Base-by-base conservation (phyloP, 2,888 invertebrate species). In the Macropis europaea region DNA sequence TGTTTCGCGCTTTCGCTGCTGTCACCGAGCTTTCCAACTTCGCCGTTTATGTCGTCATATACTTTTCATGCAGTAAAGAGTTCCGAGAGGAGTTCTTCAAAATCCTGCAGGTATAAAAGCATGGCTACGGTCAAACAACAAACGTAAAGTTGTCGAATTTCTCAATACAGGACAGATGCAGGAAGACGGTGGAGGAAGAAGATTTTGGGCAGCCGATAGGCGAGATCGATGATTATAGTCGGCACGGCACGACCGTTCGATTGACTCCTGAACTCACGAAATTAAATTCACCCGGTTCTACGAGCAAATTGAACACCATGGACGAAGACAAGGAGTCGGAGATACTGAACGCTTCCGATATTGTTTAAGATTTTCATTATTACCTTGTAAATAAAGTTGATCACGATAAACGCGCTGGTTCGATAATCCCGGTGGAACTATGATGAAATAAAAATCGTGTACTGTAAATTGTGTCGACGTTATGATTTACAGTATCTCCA, bases 171-270 rank as follows among this genome's bases (percentile, higher is more conserved):
- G 69, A 76, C 28, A 76, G 42, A 48, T 64, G 73, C 30, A 64
- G 32, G 15, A 59, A 57, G 24, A 43, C 28, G 19, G 13, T 34
- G 1, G 17, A 45, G 1, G 67, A 59, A 4, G 69, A 61, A 22
- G 70, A 70, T 2, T 6, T 34, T 13, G 73, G 73, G 42, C 67
- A 66, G 26, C 78, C 78, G 36, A 45, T 78, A 11, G 78, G 78
- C 0, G 78, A 79, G 43, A 76, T 78, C 15, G 78, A 79, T 47
- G 78, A 79, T 22, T 77, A 67, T 7, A 77, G 78, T 19, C 67
- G 78, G 15, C 78, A 79, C 5, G 78, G 78, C 5, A 79, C 78
- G 2, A 79, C 78, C 3, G 63, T 77, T 47, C 76, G 78, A 59
- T 45, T 79, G 15, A 76, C 78, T 15, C 78, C 78, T 5, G 78